phyloP scores from a whole-genome alignment of 2,888 invertebrate genomes.

The Apoda limacodes region DNA sequence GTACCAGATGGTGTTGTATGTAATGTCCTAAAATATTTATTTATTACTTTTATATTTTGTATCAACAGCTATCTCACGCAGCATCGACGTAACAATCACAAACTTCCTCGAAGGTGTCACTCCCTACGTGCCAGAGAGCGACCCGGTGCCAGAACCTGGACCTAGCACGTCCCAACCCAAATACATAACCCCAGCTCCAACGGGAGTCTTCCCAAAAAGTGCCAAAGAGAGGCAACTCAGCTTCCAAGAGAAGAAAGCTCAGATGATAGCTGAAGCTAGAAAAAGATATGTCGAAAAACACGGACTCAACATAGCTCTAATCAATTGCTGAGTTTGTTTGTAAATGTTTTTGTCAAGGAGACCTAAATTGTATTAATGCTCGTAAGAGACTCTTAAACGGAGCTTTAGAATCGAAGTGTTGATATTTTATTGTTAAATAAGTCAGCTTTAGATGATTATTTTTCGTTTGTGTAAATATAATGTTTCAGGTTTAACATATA shows the following conservation, averaged over 20 bases:
- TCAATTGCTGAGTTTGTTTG: too few relatives aligned
- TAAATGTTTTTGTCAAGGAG: too few relatives aligned
- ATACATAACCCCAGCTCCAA: slow-evolving; percentile 39
- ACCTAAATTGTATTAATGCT: too few relatives aligned
- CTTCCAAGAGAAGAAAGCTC: slow-evolving; percentile 82
- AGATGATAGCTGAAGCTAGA: slow-evolving; percentile 82
- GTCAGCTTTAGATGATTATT: too few relatives aligned
- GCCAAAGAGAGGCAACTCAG: slow-evolving; percentile 76
- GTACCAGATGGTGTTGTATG: too few relatives aligned
- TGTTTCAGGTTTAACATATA: too few relatives aligned
- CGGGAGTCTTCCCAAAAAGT: slow-evolving; percentile 62
- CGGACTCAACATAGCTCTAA: slow-evolving; percentile 67
- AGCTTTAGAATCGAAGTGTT: too few relatives aligned
- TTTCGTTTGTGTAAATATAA: too few relatives aligned
- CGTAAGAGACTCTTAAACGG: too few relatives aligned
- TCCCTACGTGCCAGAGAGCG: slow-evolving; percentile 59
- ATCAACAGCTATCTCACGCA: slow-evolving; percentile 74
- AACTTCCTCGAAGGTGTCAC: slow-evolving; percentile 83
- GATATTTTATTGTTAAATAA: too few relatives aligned
- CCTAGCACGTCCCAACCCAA: slow-evolving; percentile 21
- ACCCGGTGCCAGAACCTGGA: slow-evolving; percentile 16
- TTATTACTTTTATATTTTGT: neutral
- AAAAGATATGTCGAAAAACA: slow-evolving; percentile 84
- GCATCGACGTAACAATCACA: slow-evolving; percentile 83
- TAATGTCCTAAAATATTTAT: too few relatives aligned